Evolutionary conservation across 2,888 invertebrate species (phyloP).

Genomic region (Ecliptopera silaceata): DNA sequence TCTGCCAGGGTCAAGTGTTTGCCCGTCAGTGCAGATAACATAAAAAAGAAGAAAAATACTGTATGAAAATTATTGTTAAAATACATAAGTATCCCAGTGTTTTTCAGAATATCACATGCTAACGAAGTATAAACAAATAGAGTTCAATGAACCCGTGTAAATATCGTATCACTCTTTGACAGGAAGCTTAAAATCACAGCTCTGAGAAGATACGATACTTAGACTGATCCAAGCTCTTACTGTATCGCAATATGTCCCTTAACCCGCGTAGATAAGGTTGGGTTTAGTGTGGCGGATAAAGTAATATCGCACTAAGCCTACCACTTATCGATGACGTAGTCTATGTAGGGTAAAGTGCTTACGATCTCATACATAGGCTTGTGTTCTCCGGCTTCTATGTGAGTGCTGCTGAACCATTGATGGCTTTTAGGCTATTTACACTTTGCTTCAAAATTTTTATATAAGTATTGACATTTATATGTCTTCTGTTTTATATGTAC

Average conservation of each 20-base stretch:
- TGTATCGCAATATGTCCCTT: constrained; percentile 3
- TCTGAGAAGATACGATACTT: constrained; percentile 14
- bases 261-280: neutral
- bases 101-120: neutral
- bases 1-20: too few species aligned
- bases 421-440: constrained; percentile 51
- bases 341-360: constrained; percentile 42
- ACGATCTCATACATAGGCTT: constrained; percentile 37
- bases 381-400: constrained; percentile 25
- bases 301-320: constrained; percentile 31
- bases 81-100: neutral
- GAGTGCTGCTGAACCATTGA: constrained; percentile 57
- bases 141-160: constrained; percentile 12
- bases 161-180: constrained; percentile 22
- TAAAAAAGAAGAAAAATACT: too few species aligned
- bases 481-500: too few species aligned
- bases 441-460: constrained; percentile 10
- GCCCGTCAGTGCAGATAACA: too few species aligned
- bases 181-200: constrained; percentile 26
- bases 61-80: too few species aligned
- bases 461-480: neutral
- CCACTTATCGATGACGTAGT: constrained; percentile 33
- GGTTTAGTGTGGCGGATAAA: constrained; percentile 7
- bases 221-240: constrained; percentile 10
- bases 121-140: constrained; percentile 5